Evolutionary conservation across 2,797 vertebrate species (phyloP).

Genomic region (Galago senegalensis): DNA sequence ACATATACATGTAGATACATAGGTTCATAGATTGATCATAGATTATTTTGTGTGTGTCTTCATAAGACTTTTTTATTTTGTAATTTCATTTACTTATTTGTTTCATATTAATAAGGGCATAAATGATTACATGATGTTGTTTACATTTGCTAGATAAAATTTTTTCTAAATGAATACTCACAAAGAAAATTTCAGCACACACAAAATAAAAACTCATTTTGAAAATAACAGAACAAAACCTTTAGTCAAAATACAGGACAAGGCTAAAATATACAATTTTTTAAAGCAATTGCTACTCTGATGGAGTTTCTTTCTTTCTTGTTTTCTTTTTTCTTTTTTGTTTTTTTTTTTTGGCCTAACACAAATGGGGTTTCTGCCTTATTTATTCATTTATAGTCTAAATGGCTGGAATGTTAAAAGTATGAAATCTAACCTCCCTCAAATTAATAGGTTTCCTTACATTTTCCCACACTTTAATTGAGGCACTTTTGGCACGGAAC

Average conservation of each 20-base stretch:
- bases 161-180: neutral
- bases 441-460: conserved; percentile 55
- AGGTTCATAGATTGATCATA: neutral
- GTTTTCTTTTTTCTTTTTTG: neutral
- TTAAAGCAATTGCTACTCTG: conserved; percentile 38
- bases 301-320: neutral
- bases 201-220: neutral
- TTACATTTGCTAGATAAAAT: too few species aligned
- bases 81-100: too few species aligned
- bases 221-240: neutral
- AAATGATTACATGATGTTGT: too few species aligned
- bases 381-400: neutral
- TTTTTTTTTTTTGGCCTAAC: conserved; percentile 31
- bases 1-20: neutral
- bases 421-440: neutral
- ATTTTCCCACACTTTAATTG: conserved; percentile 1
- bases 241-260: neutral
- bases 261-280: conserved; percentile 14
- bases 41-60: too few species aligned
- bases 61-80: too few species aligned
- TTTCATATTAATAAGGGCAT: too few species aligned
- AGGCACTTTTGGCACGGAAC: conserved; percentile 17
- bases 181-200: neutral
- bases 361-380: neutral
- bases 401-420: conserved; percentile 56